phyloP scores from a whole-genome alignment of 2,888 invertebrate species.

The Phyllotreta striolata region DNA sequence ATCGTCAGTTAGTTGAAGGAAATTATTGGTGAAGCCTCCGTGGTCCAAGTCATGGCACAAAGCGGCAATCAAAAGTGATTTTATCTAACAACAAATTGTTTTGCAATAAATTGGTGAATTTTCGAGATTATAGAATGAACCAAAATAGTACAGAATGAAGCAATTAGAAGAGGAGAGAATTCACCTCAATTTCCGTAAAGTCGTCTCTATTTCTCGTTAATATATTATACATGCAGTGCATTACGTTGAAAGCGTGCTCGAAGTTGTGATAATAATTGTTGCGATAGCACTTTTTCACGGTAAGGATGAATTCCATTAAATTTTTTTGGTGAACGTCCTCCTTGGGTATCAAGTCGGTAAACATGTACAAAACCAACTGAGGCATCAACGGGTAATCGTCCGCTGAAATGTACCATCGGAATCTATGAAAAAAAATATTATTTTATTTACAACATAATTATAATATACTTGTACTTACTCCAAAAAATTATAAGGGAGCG shows the following conservation, averaged over 20 bases:
- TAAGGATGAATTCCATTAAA: slow-evolving; percentile 64
- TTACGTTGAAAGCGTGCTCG: slow-evolving; percentile 70
- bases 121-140: slow-evolving; percentile 1
- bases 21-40: slow-evolving; percentile 70
- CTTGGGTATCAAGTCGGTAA: slow-evolving; percentile 62
- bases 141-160: too few relatives aligned
- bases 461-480: slow-evolving; percentile 61
- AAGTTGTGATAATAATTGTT: slow-evolving; percentile 70
- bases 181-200: slow-evolving; percentile 47
- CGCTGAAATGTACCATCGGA: slow-evolving; percentile 66
- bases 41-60: slow-evolving; percentile 72
- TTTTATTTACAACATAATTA: too few relatives aligned
- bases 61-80: slow-evolving; percentile 66
- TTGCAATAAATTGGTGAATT: neutral
- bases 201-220: slow-evolving; percentile 60
- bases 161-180: too few relatives aligned
- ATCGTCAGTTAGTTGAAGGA: slow-evolving; percentile 65
- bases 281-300: slow-evolving; percentile 63
- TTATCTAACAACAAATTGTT: slow-evolving; percentile 56
- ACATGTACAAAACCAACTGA: slow-evolving; percentile 65
- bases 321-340: slow-evolving; percentile 57
- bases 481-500: slow-evolving; percentile 62
- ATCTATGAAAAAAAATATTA: slow-evolving; percentile 59
- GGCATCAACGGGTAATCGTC: slow-evolving; percentile 64
- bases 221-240: slow-evolving; percentile 69